Evolutionary conservation across 1,140 invertebrate species (phyloP).

Genomic region (Ips nitidus): DNA sequence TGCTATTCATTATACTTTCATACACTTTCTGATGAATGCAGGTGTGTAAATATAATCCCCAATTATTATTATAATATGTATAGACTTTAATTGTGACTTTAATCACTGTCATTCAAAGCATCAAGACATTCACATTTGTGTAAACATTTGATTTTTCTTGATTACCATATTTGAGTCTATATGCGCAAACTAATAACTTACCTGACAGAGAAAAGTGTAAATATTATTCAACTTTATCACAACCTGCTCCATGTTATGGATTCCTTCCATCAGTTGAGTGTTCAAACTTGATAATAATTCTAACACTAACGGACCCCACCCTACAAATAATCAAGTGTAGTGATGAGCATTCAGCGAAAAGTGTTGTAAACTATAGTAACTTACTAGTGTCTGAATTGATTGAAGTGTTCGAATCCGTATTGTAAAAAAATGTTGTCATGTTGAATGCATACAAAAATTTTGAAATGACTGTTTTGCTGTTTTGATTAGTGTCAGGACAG

Average conservation of each 20-base stretch:
- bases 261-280: slow-evolving; percentile 36
- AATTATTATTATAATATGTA: too few relatives aligned
- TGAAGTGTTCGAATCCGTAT: slow-evolving; percentile 17
- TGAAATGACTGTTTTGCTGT: background rate
- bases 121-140: too few relatives aligned
- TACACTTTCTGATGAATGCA: too few relatives aligned
- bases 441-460: slow-evolving; percentile 24
- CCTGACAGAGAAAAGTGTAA: slow-evolving; percentile 45
- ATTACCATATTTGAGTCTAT: background rate
- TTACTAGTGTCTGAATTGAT: slow-evolving; percentile 21
- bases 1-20: too few relatives aligned
- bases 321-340: slow-evolving; percentile 16
- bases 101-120: too few relatives aligned
- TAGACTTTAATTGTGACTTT: too few relatives aligned
- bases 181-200: slow-evolving; percentile 22
- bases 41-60: too few relatives aligned
- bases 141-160: too few relatives aligned
- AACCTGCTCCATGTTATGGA: slow-evolving; percentile 43
- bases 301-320: slow-evolving; percentile 31
- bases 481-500: too few relatives aligned
- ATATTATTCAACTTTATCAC: slow-evolving; percentile 44
- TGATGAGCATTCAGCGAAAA: background rate
- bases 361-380: background rate
- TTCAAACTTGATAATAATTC: slow-evolving; percentile 24
- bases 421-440: slow-evolving; percentile 26